Evolutionary conservation across 2,888 invertebrate species (phyloP), one percentile per base, ranked within the genome.

Genomic region (Cyaniris semiargus): DNA sequence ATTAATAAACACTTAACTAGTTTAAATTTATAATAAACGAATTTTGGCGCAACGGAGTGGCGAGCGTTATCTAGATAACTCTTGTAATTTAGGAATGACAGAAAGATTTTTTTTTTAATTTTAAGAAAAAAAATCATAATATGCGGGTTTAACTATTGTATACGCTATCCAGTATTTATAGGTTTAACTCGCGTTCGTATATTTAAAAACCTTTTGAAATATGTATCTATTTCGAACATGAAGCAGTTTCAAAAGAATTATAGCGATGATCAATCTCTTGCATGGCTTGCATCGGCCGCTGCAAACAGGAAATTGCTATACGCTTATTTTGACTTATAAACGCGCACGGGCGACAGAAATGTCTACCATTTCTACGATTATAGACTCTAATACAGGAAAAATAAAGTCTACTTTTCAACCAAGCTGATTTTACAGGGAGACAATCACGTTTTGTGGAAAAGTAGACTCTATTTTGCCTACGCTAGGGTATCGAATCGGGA

Each of bases 171-270:
- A 18, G 4, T 27, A 66, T 66, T 66, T 31, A 66, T 27, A 18
- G 27, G 15, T 31, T 66, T 66, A 21, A 23, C 13, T 60, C 23
- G 31, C 66, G 66, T 18, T 31, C 27, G 27, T 66, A 31, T 18
- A 66, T 66, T n/a, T n/a, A n/a, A 66, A 60, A 66, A 66, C 66
- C 66, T 66, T 66, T 66, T 66, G 44, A 75, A 58, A 38, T 27
- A 75, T 31, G 23, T 58, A 60, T 58, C 18, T 58, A 75, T 75
- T 75, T 34, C 34, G 13, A 75, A 75, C 56, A 75, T 60, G 34
- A 75, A 75, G 56, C 75, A 56, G 75, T 75, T 75, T 34, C 58
- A 60, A 75, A 71, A 75, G 58, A 58, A 75, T 34, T 56, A 75
- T 75, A 15, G 27, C 21, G 31, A 27, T 75, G 18, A 58, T 75